phyloP scores from a whole-genome alignment of 2,888 invertebrate genomes.

The Synanthedon vespiformis region DNA sequence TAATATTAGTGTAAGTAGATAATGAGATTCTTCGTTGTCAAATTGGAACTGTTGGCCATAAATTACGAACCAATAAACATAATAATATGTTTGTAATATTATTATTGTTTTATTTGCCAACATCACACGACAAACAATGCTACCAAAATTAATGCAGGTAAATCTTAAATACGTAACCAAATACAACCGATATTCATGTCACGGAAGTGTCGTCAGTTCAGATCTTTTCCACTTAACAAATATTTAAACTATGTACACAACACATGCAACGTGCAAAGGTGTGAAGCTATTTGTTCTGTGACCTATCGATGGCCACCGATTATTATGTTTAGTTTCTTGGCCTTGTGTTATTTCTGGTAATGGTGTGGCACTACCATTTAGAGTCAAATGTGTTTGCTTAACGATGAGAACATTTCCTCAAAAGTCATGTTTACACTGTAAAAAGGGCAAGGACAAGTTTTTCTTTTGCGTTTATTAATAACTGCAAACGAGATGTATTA shows the following conservation, averaged over 20 bases:
- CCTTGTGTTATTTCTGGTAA: constrained; percentile 18
- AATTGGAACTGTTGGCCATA: no score
- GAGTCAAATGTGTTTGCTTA: constrained; percentile 9
- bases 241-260: background rate
- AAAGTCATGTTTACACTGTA: no score
- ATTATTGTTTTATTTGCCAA: no score
- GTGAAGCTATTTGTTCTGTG: constrained; percentile 9
- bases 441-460: no score
- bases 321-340: constrained; percentile 15
- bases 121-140: no score
- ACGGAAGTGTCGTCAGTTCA: background rate
- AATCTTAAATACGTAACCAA: background rate
- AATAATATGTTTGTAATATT: no score
- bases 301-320: constrained; percentile 15
- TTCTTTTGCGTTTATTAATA: background rate
- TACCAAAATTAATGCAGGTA: no score
- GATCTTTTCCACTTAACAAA: background rate
- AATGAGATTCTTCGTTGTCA: no score
- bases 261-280: background rate
- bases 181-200: background rate
- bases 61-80: no score
- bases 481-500: background rate
- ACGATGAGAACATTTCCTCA: background rate
- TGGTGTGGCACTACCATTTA: constrained; percentile 11
- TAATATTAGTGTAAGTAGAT: no score